phyloP scores from a whole-genome alignment of 2,113 vertebrate genomes.

The Cyphomyrus discorhynchus region DNA sequence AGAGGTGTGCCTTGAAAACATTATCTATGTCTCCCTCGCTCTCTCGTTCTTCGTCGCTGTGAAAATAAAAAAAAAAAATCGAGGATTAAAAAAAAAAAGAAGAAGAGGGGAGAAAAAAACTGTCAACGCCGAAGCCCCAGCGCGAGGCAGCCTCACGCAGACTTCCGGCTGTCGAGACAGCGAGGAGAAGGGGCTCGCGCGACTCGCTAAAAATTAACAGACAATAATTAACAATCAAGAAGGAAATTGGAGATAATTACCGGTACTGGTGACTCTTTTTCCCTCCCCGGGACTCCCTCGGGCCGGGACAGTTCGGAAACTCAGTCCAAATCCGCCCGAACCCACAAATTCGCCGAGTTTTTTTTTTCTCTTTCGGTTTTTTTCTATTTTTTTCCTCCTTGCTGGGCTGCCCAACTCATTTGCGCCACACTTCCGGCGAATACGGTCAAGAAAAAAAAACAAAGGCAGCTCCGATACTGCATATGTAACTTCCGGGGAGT shows the following conservation, averaged over 20 bases:
- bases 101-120: constrained; percentile 27
- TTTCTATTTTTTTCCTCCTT: constrained; percentile 46
- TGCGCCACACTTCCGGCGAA: constrained; percentile 63
- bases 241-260: constrained; percentile 49
- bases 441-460: constrained; percentile 50
- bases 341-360: constrained; percentile 45
- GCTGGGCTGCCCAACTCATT: constrained; percentile 49
- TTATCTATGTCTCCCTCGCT: constrained; percentile 18
- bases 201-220: constrained; percentile 45
- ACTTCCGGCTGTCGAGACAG: constrained; percentile 65
- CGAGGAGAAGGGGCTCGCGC: constrained; percentile 44
- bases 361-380: constrained; percentile 35
- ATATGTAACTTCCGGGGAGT: constrained; percentile 54
- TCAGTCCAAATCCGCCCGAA: constrained; percentile 40
- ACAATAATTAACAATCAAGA: constrained; percentile 42
- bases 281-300: constrained; percentile 38
- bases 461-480: constrained; percentile 35
- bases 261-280: constrained; percentile 39
- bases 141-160: constrained; percentile 48
- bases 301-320: constrained; percentile 28
- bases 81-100: constrained; percentile 36
- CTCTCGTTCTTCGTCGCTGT: constrained; percentile 32
- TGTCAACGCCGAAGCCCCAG: constrained; percentile 44
- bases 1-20: constrained; percentile 1
- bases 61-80: constrained; percentile 31